Percentiles rank a stretch among this genome's conserved stretches.
Evolutionary conservation across 92 coral and sea anemone genomes (phyloP).

Genomic region (Virgularia gustaviana): DNA sequence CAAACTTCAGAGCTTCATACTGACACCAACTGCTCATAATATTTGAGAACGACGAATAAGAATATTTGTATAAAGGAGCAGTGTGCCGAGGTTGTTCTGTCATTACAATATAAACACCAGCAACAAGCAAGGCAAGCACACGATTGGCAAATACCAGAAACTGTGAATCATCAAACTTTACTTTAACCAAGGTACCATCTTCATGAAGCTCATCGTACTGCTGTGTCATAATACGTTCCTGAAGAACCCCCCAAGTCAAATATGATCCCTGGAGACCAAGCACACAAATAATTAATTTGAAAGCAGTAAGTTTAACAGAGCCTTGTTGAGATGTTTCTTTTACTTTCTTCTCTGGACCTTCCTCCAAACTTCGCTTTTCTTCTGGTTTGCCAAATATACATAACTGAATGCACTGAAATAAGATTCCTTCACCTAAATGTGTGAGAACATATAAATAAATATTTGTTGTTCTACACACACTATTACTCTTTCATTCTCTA

Average conservation of each 20-base stretch:
- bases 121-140: slow-evolving; percentile 69
- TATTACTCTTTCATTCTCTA: no score
- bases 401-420: slow-evolving; percentile 68
- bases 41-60: slow-evolving; percentile 89
- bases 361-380: slow-evolving; percentile 62
- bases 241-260: slow-evolving; percentile 93
- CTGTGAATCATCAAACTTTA: slow-evolving; percentile 81
- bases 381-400: slow-evolving; percentile 87
- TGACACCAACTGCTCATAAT: slow-evolving; percentile 98
- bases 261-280: slow-evolving; percentile 81
- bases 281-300: slow-evolving; percentile 67
- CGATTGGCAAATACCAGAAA: slow-evolving; percentile 88
- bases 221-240: slow-evolving; percentile 85
- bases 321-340: slow-evolving; percentile 24
- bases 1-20: slow-evolving; percentile 92
- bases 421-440: slow-evolving; percentile 62
- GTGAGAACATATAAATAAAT: slow-evolving; percentile 3
- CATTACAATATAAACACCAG: slow-evolving; percentile 57
- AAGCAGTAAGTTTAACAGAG: slow-evolving; percentile 56
- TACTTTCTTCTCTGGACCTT: slow-evolving; percentile 54
- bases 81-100: slow-evolving; percentile 84
- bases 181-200: slow-evolving; percentile 64
- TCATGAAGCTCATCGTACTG: slow-evolving; percentile 55
- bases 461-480: no score
- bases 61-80: slow-evolving; percentile 84